Conservation (phyloP, 2,888 invertebrate species). For the Hyppa rectilinea region DNA sequence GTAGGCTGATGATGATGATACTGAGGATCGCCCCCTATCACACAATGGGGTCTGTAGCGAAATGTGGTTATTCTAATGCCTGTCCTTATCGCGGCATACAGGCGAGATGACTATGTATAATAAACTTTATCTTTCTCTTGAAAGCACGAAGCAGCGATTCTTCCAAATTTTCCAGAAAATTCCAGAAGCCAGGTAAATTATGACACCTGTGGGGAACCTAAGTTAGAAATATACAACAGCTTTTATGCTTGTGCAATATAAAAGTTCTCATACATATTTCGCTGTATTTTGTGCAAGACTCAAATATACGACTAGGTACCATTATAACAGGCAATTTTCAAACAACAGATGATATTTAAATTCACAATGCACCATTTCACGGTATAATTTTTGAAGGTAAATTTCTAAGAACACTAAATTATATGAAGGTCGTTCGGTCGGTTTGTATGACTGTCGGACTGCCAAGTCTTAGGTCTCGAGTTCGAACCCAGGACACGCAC, state of each 20-base stretch:
- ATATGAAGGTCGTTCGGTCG: no score
- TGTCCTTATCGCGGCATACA: neutral
- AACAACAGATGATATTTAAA: slow-evolving; percentile 21
- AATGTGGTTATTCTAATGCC: neutral
- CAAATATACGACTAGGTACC: slow-evolving; percentile 3
- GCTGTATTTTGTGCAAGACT: slow-evolving; percentile 10
- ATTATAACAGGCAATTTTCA: slow-evolving; percentile 1
- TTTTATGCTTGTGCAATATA: slow-evolving; percentile 40
- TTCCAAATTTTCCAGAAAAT: slow-evolving; percentile 21
- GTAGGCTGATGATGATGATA: neutral
- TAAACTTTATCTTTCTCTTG: neutral
- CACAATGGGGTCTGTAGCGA: neutral
- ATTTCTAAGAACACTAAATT: neutral
- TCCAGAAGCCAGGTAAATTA: slow-evolving; percentile 36
- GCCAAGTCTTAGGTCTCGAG: no score
- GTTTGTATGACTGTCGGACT: no score
- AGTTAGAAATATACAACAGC: slow-evolving; percentile 48
- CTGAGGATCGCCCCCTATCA: neutral
- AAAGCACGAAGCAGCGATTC: slow-evolving; percentile 15
- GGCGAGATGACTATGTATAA: neutral
- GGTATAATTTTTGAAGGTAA: neutral
- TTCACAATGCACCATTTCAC: neutral
- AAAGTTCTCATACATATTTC: slow-evolving; percentile 36
- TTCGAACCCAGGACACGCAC: no score
- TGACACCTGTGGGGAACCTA: slow-evolving; percentile 29